These are phyloP conservation scores for Epinephelus awoara DNA, from an alignment of 2,797 vertebrate species.

Conservation along the genomic window DNA sequence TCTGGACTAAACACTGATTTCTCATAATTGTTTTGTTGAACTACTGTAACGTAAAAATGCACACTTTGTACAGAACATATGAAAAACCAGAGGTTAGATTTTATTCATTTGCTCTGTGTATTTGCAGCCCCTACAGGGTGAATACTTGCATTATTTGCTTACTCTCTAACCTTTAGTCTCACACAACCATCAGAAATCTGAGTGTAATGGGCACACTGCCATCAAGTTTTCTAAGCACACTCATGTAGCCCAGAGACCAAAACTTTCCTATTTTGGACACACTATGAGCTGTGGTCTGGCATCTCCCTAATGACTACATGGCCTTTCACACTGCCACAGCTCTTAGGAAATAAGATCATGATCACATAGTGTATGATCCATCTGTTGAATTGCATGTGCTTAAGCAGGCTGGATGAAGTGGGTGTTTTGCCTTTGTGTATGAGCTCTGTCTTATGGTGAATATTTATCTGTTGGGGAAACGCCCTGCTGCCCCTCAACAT, in stretches of 20 bases:
- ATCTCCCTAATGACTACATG: too few species aligned
- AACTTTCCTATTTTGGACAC: not conserved
- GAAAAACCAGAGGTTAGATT: not conserved
- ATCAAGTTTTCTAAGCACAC: constrained; percentile 5
- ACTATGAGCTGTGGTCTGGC: not conserved
- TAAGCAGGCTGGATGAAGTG: not conserved
- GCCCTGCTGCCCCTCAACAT: not conserved
- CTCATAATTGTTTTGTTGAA: not conserved
- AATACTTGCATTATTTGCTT: not conserved
- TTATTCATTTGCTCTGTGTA: not conserved
- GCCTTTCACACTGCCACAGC: not conserved
- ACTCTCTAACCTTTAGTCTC: not conserved
- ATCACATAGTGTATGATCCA: not conserved
- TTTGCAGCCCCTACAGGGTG: not conserved
- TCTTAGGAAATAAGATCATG: not conserved
- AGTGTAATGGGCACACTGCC: not conserved
- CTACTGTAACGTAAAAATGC: not conserved
- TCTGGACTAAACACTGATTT: not conserved
- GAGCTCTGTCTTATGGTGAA: constrained; percentile 1
- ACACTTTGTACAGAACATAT: not conserved
- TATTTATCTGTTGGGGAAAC: constrained; percentile 15
- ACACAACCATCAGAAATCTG: not conserved
- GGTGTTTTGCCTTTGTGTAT: constrained; percentile 1
- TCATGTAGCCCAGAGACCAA: not conserved
- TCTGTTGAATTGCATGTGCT: constrained; percentile 5